These are phyloP conservation scores for Zaprionus ornatus DNA, from an alignment of 1,140 invertebrate species.

Conservation along the genomic window DNA sequence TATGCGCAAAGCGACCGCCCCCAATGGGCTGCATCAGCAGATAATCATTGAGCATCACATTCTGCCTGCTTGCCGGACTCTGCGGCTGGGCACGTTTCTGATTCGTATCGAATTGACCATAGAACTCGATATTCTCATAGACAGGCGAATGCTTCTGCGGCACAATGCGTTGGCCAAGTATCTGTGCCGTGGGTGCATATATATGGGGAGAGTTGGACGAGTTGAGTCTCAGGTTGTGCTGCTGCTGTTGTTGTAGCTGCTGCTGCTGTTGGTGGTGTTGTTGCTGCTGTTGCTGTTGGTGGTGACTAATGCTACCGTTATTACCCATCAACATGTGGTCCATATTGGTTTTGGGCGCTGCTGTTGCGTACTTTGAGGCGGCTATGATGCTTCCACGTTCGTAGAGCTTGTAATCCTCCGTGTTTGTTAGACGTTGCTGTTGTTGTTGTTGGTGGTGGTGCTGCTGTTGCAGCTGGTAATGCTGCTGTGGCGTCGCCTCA, in stretches of 20 bases:
- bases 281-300: conserved; percentile 27
- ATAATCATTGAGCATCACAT: conserved; percentile 64
- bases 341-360: conserved; percentile 87
- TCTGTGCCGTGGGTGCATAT: conserved; percentile 66
- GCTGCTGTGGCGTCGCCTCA: conserved; percentile 37
- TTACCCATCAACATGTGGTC: conserved; percentile 83
- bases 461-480: conserved; percentile 37
- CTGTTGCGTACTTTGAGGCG: conserved; percentile 88
- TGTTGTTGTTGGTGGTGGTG: conserved; percentile 38
- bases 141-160: conserved; percentile 86
- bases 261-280: neutral
- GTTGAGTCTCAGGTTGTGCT: neutral
- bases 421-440: conserved; percentile 44
- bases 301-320: conserved; percentile 55
- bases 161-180: conserved; percentile 64
- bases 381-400: conserved; percentile 87
- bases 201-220: conserved; percentile 46
- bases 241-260: neutral
- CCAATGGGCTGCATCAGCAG: conserved; percentile 63
- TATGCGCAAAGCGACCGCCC: conserved; percentile 75
- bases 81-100: conserved; percentile 84
- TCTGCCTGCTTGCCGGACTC: conserved; percentile 71
- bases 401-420: conserved; percentile 87
- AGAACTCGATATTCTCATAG: conserved; percentile 93
- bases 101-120: conserved; percentile 84